Evolutionary conservation across 2,113 vertebrate genomes (phyloP), one percentile per base, ranked within the genome.

Genomic region (Dascyllus trimaculatus): DNA sequence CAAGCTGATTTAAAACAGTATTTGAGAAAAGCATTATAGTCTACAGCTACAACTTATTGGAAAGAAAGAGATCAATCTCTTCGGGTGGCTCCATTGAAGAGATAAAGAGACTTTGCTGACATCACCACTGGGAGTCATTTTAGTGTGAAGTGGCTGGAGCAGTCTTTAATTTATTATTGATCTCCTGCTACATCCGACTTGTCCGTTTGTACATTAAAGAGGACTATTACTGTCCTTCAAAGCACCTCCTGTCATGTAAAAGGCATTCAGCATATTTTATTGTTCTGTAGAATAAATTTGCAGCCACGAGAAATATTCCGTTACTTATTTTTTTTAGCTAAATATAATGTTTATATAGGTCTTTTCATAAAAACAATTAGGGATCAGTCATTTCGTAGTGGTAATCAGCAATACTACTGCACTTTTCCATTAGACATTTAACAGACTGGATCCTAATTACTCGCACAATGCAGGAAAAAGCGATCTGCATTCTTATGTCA

Each of bases 131-230:
- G 77, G 83, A 81, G 66, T 74, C 62, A 77, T 88, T 89, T 88
- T 79, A 64, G 76, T 66, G 56, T 88, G 76, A 84, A 88, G 73
- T 71, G 64, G 59, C 61, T 73, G 38, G 45, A 86, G 61, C 21
- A 77, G 75, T 75, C 58, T 84, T 84, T 89, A 89, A 92, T 90
- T 87, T 88, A 85, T 84, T 93, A 92, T 94, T 75, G 86, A 91
- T 94, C 89, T 74, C 40, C 71, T 66, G 80, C 90, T 90, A 40
- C 76, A 78, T 88, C 79, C 78, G 29, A 87, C 75, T 24, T 25
- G 63, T 69, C 35, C 6, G n/a, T 89, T 84, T 85, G 75, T 78
- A 15, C 88, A 75, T 88, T 90, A 77, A 84, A 81, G 57, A 53
- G 43, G 63, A 46, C 77, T 78, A 26, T 87, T 86, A 73, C 61